Percentiles rank a stretch among this genome's conserved stretches.
These are phyloP conservation scores for Spilarctia lutea DNA, from an alignment of 2,888 invertebrate genomes.

Conservation along the genomic window DNA sequence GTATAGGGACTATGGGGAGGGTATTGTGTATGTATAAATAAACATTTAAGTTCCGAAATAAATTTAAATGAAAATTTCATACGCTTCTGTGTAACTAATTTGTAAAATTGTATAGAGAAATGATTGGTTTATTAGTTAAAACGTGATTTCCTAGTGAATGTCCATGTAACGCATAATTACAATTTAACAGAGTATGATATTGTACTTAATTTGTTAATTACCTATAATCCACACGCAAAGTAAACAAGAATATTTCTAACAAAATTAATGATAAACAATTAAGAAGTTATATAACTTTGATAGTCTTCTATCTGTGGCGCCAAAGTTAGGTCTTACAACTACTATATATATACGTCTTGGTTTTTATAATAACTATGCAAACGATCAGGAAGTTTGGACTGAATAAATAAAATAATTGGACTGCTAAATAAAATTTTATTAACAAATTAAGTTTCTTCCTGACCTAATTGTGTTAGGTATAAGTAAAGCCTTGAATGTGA, in stretches of 20 bases:
- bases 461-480: no score
- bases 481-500: no score
- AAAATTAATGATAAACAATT: neutral
- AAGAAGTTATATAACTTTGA: neutral
- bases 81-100: neutral
- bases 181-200: neutral
- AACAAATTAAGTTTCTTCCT: neutral
- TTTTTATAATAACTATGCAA: neutral
- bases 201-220: constrained; percentile 4
- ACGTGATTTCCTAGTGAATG: neutral
- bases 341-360: neutral
- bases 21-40: neutral
- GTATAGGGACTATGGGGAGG: accelerated
- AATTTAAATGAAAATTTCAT: neutral
- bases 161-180: neutral
- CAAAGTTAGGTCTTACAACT: neutral
- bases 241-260: neutral
- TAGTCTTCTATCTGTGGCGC: neutral
- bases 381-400: neutral
- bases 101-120: neutral
- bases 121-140: neutral
- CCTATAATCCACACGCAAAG: neutral
- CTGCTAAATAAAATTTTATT: neutral
- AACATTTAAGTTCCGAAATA: neutral
- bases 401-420: neutral